phyloP scores from a whole-genome alignment of 2,797 vertebrate genomes.

The Tachyglossus aculeatus region DNA sequence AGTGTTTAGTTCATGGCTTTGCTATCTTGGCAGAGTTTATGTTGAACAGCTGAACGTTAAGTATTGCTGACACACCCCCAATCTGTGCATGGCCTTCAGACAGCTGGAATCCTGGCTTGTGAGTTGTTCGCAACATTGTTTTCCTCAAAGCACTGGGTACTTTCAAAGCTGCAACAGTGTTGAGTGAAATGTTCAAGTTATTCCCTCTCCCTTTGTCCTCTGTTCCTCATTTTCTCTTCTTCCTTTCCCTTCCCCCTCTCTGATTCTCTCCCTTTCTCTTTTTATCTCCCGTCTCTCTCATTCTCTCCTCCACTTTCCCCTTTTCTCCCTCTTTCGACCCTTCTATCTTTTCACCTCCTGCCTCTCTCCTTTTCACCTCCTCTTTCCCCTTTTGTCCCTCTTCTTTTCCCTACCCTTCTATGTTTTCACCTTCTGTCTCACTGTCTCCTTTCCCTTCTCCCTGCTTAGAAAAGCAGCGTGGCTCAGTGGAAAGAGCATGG shows the following conservation, averaged over 20 bases:
- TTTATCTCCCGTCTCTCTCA: too few species aligned
- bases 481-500: too few species aligned
- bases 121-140: conserved; percentile 13
- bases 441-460: too few species aligned
- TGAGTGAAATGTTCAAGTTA: background rate
- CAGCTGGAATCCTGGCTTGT: conserved; percentile 42
- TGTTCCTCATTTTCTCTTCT: background rate
- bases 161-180: conserved; percentile 36
- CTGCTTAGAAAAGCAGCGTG: too few species aligned
- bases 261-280: background rate
- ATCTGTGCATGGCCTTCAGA: conserved; percentile 43
- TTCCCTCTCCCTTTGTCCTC: background rate
- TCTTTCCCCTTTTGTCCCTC: too few species aligned
- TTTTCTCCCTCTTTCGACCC: too few species aligned
- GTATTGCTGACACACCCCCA: conserved; percentile 28
- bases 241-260: background rate
- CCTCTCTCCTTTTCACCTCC: too few species aligned
- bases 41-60: conserved; percentile 55
- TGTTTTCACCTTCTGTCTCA: too few species aligned
- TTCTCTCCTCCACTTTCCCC: too few species aligned
- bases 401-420: too few species aligned
- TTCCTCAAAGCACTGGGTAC: background rate
- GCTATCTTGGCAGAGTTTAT: conserved; percentile 19
- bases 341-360: too few species aligned
- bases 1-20: background rate